Conservation (phyloP, 2,888 invertebrate genomes). For the Tenthredo notha region DNA sequence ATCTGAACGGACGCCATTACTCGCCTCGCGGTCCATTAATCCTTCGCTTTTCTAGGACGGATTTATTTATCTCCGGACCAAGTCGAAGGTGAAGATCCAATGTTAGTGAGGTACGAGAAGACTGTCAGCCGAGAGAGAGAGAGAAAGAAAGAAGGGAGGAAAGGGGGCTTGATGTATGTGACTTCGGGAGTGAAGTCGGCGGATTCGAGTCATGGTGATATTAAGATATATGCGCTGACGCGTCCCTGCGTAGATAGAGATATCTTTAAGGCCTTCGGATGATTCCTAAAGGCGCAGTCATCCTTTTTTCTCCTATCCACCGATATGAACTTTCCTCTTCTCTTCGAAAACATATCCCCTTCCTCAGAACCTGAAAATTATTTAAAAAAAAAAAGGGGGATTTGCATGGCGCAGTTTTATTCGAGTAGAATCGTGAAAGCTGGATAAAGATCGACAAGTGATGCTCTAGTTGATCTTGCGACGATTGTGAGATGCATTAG, state of each 20-base stretch:
- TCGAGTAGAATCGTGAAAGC: background rate
- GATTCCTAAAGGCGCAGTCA: conserved; percentile 19
- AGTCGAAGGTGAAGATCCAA: conserved; percentile 44
- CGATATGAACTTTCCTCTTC: background rate
- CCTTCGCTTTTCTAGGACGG: conserved; percentile 40
- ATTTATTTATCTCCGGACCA: conserved; percentile 40
- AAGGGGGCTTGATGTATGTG: conserved; percentile 45
- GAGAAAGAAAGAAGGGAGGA: background rate
- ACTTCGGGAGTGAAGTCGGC: conserved; percentile 48
- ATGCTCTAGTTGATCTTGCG: background rate
- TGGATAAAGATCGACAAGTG: background rate
- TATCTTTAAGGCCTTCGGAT: conserved; percentile 23
- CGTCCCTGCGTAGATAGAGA: conserved; percentile 43
- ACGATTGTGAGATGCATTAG: background rate
- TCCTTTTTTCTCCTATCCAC: background rate
- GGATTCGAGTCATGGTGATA: conserved; percentile 48
- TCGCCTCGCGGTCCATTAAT: conserved; percentile 39
- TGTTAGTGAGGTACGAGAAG: conserved; percentile 15
- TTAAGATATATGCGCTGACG: conserved; percentile 49
- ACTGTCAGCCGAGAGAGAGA: background rate
- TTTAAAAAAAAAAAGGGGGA: background rate
- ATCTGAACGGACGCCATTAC: conserved; percentile 41
- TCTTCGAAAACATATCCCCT: background rate
- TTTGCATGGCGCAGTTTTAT: background rate
- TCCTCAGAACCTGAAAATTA: background rate